A percentile compares a stretch with the other conserved stretches of the same genome.
Conservation (phyloP, 2,113 vertebrate species). For the Anas platyrhynchos region DNA sequence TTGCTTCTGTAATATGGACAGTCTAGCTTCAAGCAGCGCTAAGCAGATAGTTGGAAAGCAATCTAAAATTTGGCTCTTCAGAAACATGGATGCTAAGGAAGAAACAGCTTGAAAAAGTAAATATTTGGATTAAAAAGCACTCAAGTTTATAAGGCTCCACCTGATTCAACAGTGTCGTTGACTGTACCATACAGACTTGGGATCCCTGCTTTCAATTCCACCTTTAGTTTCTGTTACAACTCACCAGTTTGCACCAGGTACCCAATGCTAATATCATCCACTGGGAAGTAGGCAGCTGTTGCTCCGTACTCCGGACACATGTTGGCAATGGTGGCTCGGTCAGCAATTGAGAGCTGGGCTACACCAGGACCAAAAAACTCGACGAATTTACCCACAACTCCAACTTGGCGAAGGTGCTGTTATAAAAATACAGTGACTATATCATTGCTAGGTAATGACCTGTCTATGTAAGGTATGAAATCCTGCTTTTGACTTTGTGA, state of each 20-base stretch:
- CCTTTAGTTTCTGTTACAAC: background rate
- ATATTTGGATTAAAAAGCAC: background rate
- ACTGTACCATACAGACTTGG: background rate
- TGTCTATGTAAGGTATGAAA: background rate
- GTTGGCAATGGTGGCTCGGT: slow-evolving; percentile 96
- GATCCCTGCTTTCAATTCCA: background rate
- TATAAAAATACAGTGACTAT: background rate
- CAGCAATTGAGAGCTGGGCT: slow-evolving; percentile 93
- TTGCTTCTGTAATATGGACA: background rate
- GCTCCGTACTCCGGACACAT: slow-evolving; percentile 99
- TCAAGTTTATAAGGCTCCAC: background rate
- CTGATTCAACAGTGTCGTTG: background rate
- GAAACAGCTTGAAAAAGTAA: background rate
- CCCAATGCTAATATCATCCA: slow-evolving; percentile 89
- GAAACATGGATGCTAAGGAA: background rate
- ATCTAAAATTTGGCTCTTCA: background rate
- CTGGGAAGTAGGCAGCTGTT: slow-evolving; percentile 94
- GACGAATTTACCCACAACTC: slow-evolving; percentile 96
- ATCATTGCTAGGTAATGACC: background rate
- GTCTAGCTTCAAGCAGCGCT: background rate
- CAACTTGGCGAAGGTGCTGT: slow-evolving; percentile 95
- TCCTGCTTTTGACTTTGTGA: background rate
- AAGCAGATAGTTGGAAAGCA: background rate
- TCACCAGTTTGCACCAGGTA: slow-evolving; percentile 94
- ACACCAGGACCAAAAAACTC: slow-evolving; percentile 97